phyloP scores from a whole-genome alignment of 2,113 vertebrate species.

The Pogonocichla stellata region DNA sequence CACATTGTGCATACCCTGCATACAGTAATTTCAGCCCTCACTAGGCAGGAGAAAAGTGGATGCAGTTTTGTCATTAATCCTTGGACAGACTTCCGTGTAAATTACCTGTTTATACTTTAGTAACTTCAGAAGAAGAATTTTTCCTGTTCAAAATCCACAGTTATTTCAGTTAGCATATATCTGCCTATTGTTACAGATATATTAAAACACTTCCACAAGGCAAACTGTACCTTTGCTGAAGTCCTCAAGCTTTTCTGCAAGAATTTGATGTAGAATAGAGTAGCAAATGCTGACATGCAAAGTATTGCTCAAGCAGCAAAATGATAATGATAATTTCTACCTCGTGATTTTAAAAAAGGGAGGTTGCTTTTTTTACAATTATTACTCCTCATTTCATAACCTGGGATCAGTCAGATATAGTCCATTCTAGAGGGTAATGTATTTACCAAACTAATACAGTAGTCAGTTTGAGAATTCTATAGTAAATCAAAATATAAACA shows the following conservation, averaged over 20 bases:
- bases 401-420: background rate
- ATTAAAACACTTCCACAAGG: background rate
- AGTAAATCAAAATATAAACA: constrained; percentile 1
- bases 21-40: background rate
- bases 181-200: background rate
- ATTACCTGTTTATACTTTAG: background rate
- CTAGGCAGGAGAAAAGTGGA: background rate
- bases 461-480: background rate
- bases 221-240: background rate
- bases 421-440: background rate
- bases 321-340: constrained; percentile 12
- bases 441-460: background rate
- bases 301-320: constrained; percentile 4
- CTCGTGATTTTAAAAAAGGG: background rate
- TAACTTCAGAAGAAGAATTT: background rate
- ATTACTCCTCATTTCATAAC: background rate
- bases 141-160: background rate
- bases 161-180: constrained; percentile 17
- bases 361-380: background rate
- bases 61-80: background rate
- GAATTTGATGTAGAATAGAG: background rate
- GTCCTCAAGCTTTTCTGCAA: background rate
- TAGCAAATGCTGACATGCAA: background rate
- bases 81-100: background rate
- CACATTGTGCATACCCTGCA: background rate